Evolutionary conservation across 1,140 invertebrate genomes (phyloP), one percentile per base, ranked within the genome.

Genomic region (Cryptotermes secundus): DNA sequence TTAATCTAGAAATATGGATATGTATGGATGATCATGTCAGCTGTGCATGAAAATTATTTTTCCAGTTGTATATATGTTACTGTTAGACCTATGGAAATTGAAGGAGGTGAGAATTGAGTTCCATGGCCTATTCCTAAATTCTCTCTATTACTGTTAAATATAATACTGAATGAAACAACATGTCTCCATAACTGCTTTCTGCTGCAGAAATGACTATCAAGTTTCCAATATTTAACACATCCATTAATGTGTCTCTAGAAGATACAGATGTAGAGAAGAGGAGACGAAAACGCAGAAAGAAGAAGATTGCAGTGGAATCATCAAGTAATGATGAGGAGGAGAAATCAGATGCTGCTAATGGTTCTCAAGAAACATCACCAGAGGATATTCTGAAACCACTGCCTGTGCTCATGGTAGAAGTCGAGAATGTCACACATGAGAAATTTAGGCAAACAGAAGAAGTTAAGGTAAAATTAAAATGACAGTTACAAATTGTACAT

Each of bases 401-500:
- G 85, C 91, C 91, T 72, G 91, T 99, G 19, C 90, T 99, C 45
- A 98, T 99, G 95, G 97, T 96, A 0, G 97, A 98, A 90, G 97
- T 98, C 45, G 97, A 99, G 90, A 99, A 99, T 92, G 89, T 99
- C 79, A 92, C 93, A 49, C 96, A 98, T 88, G 95, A 98, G 85
- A 95, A 96, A 86, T 99, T 98, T 89, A 92, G 95, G 86, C 95
- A 96, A 89, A 98, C 95, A 26, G 96, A 98, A 89, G 98, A 99
- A 93, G 95, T 99, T 34, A 99, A 99, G 91, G 95, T 95, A 87
- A 72, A 72, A 72, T 7, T 72, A 31, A 49, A 49, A 49, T 49
- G 3, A 49, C 45, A 49, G 45, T 38, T 38, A 38, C 4, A 38
- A 38, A 38, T 38, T 38, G 38, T 49, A 2, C 22, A 22, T 19